These are phyloP conservation scores for Ypsolopha scabrella DNA, from an alignment of 2,888 invertebrate species.

Conservation along the genomic window DNA sequence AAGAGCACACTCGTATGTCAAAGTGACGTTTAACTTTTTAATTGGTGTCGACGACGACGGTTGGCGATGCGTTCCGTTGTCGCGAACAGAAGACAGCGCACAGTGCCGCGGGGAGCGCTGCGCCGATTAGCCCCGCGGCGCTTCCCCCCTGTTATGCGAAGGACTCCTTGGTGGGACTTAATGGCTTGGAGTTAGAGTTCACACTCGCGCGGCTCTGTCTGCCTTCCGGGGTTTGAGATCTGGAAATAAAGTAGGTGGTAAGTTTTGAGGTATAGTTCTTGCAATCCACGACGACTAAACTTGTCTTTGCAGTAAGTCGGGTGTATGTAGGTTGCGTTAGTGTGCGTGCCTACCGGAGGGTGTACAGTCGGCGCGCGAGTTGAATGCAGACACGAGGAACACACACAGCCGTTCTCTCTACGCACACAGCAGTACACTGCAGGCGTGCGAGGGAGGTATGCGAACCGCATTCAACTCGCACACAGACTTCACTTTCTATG, in stretches of 20 bases:
- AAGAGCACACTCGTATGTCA: constrained; percentile 2
- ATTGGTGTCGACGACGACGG: constrained; percentile 27
- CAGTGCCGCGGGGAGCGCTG: constrained; percentile 42
- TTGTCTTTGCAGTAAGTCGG: too few relatives aligned
- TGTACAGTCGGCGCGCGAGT: too few relatives aligned
- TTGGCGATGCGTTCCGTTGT: constrained; percentile 31
- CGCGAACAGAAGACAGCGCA: constrained; percentile 57
- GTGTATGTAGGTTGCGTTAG: too few relatives aligned
- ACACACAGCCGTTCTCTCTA: too few relatives aligned
- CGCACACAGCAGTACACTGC: too few relatives aligned
- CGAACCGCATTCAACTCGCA: too few relatives aligned
- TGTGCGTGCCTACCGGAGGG: too few relatives aligned
- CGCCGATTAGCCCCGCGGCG: constrained; percentile 40
- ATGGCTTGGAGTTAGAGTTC: constrained; percentile 41
- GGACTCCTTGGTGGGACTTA: constrained; percentile 50
- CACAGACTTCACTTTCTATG: too few relatives aligned
- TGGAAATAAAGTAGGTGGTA: constrained; percentile 12
- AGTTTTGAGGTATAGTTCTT: background rate
- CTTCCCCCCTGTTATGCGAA: constrained; percentile 52
- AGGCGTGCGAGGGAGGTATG: too few relatives aligned
- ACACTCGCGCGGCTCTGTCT: constrained; percentile 49
- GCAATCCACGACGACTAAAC: too few relatives aligned
- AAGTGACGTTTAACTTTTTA: background rate
- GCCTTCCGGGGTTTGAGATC: constrained; percentile 53
- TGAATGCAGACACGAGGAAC: too few relatives aligned